phyloP scores from a whole-genome alignment of 1,140 invertebrate genomes.

The Maconellicoccus hirsutus region DNA sequence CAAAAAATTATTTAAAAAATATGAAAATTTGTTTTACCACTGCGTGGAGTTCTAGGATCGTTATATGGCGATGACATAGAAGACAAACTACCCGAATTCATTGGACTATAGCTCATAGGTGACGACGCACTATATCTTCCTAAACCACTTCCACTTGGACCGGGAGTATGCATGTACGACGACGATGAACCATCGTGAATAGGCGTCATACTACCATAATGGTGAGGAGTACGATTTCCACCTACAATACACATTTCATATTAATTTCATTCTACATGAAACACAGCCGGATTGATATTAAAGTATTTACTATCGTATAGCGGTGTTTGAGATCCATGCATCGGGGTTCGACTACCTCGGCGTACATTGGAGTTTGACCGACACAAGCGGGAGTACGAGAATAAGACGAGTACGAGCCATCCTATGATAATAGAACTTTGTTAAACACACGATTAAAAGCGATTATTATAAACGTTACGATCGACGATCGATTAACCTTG shows the following conservation, averaged over 20 bases:
- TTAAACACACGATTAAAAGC: too few relatives aligned
- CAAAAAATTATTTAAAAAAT: too few relatives aligned
- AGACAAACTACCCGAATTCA: constrained; percentile 55
- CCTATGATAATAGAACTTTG: constrained; percentile 34
- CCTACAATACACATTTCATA: too few relatives aligned
- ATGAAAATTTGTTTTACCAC: constrained; percentile 36
- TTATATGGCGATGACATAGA: constrained; percentile 46
- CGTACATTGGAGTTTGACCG: constrained; percentile 75
- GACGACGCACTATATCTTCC: constrained; percentile 53
- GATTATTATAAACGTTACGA: too few relatives aligned
- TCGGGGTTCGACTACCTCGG: constrained; percentile 66
- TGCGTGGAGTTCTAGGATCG: constrained; percentile 70
- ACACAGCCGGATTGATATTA: too few relatives aligned
- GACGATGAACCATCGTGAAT: constrained; percentile 64
- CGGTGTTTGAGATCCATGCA: constrained; percentile 82
- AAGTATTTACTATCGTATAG: constrained; percentile 67
- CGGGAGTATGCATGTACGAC: constrained; percentile 39
- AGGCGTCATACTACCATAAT: constrained; percentile 84
- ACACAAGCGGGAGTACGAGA: constrained; percentile 65
- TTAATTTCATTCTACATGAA: too few relatives aligned
- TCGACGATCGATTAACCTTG: constrained; percentile 33
- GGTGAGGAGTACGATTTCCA: constrained; percentile 81
- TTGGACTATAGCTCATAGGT: constrained; percentile 67
- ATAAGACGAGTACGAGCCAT: constrained; percentile 62
- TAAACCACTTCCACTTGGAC: constrained; percentile 53